phyloP scores from a whole-genome alignment of 2,888 invertebrate species.

The Chrysotoxum bicinctum region DNA sequence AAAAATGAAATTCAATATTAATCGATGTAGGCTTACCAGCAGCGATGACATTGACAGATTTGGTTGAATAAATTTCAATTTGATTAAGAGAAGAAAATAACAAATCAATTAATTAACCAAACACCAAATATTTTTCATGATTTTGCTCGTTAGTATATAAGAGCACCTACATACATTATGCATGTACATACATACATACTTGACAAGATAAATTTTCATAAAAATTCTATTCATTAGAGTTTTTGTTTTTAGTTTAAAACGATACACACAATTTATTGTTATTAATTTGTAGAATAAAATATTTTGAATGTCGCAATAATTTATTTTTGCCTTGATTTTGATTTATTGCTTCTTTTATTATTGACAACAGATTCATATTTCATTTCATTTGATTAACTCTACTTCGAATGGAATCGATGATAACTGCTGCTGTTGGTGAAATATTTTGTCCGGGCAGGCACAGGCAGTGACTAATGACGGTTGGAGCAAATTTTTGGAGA shows the following conservation, averaged over 20 bases:
- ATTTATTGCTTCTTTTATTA: slow-evolving; percentile 63
- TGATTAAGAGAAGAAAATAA: slow-evolving; percentile 62
- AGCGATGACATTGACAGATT: slow-evolving; percentile 59
- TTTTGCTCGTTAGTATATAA: not conserved
- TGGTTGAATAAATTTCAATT: slow-evolving; percentile 44
- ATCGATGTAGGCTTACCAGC: slow-evolving; percentile 52
- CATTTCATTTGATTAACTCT: slow-evolving; percentile 42
- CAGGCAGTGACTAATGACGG: slow-evolving; percentile 7
- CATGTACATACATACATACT: not conserved
- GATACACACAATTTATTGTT: slow-evolving; percentile 6
- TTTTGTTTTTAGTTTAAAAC: not conserved
- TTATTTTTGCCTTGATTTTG: slow-evolving; percentile 54
- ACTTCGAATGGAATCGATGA: slow-evolving; percentile 6
- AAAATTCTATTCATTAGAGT: slow-evolving; percentile 6
- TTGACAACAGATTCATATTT: slow-evolving; percentile 55
- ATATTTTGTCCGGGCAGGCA: not conserved
- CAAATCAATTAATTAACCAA: slow-evolving; percentile 64
- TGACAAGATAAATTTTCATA: not conserved
- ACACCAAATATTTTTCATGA: slow-evolving; percentile 57
- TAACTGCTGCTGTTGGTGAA: slow-evolving; percentile 7
- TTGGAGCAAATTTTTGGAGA: not conserved
- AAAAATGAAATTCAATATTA: slow-evolving; percentile 44
- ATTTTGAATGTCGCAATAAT: slow-evolving; percentile 60
- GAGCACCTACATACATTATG: too few relatives aligned
- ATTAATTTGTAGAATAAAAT: slow-evolving; percentile 58